Evolutionary conservation across 2,888 invertebrate species (phyloP).

Genomic region (Atherix ibis): DNA sequence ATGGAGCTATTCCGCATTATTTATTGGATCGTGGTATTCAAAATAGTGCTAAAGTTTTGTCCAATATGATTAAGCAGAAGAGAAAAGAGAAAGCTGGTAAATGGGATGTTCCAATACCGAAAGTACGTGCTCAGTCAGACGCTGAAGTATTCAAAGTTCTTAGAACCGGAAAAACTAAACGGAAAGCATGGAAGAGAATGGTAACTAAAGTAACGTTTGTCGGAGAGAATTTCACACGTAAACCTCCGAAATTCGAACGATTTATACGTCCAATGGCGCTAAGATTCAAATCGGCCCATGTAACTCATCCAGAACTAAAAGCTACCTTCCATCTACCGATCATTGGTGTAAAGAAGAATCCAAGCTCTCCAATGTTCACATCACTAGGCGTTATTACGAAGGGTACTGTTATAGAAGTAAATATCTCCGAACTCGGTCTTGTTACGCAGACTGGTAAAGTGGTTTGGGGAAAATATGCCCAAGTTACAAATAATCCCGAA

Average conservation of each 20-base stretch:
- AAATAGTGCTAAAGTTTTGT: conserved; percentile 83
- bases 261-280: conserved; percentile 97
- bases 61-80: conserved; percentile 99
- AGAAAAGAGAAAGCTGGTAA: conserved; percentile 99
- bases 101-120: conserved; percentile 99
- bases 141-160: conserved; percentile 92
- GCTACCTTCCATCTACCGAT: conserved; percentile 96
- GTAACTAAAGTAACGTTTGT: conserved; percentile 97
- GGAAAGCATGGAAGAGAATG: conserved; percentile 99
- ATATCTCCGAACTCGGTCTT: conserved; percentile 94
- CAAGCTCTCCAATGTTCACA: conserved; percentile 93
- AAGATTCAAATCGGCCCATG: conserved; percentile 93
- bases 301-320: conserved; percentile 97
- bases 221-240: conserved; percentile 94
- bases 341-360: conserved; percentile 98
- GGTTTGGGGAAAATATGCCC: conserved; percentile 99
- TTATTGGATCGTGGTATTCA: conserved; percentile 94
- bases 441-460: conserved; percentile 99
- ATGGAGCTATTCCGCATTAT: conserved; percentile 90
- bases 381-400: conserved; percentile 96
- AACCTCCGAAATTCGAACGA: conserved; percentile 97
- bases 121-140: conserved; percentile 92
- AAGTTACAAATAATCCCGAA: conserved; percentile 98
- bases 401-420: conserved; percentile 94
- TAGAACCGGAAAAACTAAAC: conserved; percentile 76